Percentiles rank a stretch among this genome's conserved stretches.
Evolutionary conservation across 2,797 vertebrate genomes (phyloP).

Genomic region (Galagoides demidoff): DNA sequence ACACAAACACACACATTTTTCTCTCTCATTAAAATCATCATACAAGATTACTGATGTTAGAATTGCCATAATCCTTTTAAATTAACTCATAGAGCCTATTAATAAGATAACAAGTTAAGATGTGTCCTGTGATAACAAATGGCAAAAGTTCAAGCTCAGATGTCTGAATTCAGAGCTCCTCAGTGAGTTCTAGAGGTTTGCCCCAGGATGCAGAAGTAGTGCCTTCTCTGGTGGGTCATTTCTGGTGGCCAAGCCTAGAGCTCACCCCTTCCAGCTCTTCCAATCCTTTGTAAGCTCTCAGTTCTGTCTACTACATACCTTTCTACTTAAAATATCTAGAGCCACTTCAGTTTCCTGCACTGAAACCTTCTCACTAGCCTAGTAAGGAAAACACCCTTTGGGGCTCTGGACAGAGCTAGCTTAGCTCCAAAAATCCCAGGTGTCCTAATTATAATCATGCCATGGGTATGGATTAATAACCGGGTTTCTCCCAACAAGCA

Average conservation of each 20-base stretch:
- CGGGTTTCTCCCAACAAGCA: constrained; percentile 39
- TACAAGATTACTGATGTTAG: background rate
- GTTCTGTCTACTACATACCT: background rate
- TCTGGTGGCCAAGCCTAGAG: background rate
- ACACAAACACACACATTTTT: background rate
- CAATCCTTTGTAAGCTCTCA: background rate
- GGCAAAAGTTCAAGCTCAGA: background rate
- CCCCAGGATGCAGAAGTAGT: background rate
- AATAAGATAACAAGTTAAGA: constrained; percentile 62
- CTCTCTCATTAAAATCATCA: constrained; percentile 60
- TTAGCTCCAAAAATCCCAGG: constrained; percentile 22
- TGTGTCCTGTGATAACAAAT: background rate
- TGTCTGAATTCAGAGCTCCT: background rate
- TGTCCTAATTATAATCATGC: constrained; percentile 28
- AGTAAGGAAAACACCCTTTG: constrained; percentile 11
- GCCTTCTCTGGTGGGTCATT: background rate
- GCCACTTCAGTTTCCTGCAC: constrained; percentile 14
- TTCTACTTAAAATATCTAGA: background rate
- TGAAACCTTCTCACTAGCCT: background rate
- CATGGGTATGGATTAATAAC: constrained; percentile 39
- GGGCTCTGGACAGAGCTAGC: background rate
- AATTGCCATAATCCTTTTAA: constrained; percentile 55
- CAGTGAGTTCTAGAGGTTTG: background rate
- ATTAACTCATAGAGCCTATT: constrained; percentile 57
- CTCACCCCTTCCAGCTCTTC: background rate